Evolutionary conservation across 2,113 vertebrate genomes (phyloP).

Genomic region (Tachycineta bicolor): DNA sequence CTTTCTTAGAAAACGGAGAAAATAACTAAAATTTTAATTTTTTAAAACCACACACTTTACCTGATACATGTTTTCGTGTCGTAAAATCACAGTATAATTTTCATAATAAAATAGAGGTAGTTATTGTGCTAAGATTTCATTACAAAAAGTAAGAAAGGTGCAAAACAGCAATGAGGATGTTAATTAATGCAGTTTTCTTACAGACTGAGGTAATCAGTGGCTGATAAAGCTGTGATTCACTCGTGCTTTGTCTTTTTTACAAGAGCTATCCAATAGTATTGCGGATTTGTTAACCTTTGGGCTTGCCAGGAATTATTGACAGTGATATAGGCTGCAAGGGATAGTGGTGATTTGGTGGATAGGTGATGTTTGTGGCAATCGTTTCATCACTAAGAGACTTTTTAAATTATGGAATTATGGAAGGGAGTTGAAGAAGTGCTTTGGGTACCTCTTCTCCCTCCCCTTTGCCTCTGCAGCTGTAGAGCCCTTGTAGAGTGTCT

Average conservation of each 20-base stretch:
- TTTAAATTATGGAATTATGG: neutral
- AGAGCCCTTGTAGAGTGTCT: neutral
- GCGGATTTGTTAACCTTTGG: neutral
- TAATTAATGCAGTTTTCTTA: neutral
- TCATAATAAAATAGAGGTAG: neutral
- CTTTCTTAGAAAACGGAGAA: constrained; percentile 25
- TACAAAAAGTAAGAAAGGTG: neutral
- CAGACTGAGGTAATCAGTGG: neutral
- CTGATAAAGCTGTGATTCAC: constrained; percentile 8
- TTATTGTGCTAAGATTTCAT: neutral
- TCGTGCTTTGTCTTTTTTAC: neutral
- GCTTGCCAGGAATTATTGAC: neutral
- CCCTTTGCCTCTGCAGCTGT: neutral
- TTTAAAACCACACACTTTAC: neutral
- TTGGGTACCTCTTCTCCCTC: neutral
- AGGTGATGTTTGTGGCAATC: neutral
- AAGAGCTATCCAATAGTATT: neutral
- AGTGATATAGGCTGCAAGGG: neutral
- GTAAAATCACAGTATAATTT: neutral
- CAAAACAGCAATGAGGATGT: neutral
- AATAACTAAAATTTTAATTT: neutral
- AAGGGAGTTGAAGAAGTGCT: neutral
- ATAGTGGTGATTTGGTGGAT: neutral
- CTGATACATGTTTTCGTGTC: neutral
- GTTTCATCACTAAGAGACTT: neutral